Evolutionary conservation across 1,140 invertebrate genomes (phyloP).

Genomic region (Riptortus pedestris): DNA sequence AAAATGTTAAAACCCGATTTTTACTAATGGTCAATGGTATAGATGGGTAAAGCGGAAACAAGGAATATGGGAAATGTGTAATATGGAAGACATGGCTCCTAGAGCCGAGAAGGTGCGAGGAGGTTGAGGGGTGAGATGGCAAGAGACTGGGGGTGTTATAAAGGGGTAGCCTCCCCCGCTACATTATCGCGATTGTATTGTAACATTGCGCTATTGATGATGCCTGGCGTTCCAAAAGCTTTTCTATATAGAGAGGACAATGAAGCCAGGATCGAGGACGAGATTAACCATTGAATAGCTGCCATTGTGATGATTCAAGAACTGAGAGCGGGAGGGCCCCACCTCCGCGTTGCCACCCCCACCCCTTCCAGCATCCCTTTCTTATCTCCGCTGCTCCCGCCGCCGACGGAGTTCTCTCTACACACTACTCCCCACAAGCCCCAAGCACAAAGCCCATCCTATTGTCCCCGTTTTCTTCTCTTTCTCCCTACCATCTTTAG

Average conservation of each 20-base stretch:
- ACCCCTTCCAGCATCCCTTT: slow-evolving; percentile 1
- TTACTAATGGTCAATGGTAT: too few relatives aligned
- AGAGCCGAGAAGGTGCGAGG: background rate
- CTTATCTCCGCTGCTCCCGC: slow-evolving; percentile 19
- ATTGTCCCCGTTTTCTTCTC: too few relatives aligned
- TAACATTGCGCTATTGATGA: slow-evolving; percentile 33
- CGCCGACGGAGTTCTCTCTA: background rate
- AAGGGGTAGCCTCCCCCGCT: slow-evolving; percentile 15
- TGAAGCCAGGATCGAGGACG: slow-evolving; percentile 32
- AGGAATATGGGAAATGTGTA: too few relatives aligned
- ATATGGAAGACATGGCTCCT: too few relatives aligned
- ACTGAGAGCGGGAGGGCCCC: slow-evolving; percentile 17
- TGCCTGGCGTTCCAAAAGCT: slow-evolving; percentile 32
- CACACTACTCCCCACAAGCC: slow-evolving; percentile 14
- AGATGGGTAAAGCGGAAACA: too few relatives aligned
- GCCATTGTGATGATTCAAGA: slow-evolving; percentile 33
- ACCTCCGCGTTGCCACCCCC: slow-evolving; percentile 4
- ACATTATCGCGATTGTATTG: slow-evolving; percentile 34
- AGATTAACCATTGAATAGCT: slow-evolving; percentile 33
- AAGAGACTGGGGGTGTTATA: slow-evolving; percentile 4
- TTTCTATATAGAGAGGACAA: slow-evolving; percentile 32
- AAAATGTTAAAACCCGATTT: too few relatives aligned
- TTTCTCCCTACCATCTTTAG: background rate
- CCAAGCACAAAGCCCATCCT: background rate
- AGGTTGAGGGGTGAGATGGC: background rate